Conservation (phyloP, 2,797 vertebrate genomes). For the Spheniscus humboldti region DNA sequence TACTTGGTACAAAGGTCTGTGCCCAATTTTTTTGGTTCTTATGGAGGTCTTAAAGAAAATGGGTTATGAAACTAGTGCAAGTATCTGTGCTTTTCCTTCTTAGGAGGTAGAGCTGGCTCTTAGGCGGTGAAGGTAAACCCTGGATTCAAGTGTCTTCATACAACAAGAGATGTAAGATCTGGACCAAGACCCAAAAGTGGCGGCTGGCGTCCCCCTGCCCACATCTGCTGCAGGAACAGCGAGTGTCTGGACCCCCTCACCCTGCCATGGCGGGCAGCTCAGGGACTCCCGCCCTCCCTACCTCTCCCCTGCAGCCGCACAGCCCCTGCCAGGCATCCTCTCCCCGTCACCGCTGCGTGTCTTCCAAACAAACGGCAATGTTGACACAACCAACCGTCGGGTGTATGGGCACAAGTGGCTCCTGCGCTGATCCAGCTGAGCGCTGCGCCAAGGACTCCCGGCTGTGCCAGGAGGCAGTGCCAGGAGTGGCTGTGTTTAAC, state of each 20-base stretch:
- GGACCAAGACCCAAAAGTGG: neutral
- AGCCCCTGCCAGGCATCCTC: neutral
- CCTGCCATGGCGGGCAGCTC: rapidly evolving
- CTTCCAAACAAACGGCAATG: neutral
- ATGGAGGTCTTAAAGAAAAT: neutral
- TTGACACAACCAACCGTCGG: neutral
- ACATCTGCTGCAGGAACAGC: rapidly evolving
- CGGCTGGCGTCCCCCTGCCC: neutral
- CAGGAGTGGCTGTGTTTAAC: neutral
- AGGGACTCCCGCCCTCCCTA: neutral
- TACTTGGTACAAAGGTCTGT: neutral
- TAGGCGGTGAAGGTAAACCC: neutral
- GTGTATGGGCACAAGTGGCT: neutral
- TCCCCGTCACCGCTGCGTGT: rapidly evolving
- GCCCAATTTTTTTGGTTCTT: neutral
- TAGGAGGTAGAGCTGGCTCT: neutral
- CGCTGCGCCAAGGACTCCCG: neutral
- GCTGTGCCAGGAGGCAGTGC: neutral
- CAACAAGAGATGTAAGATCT: neutral
- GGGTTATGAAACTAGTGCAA: neutral
- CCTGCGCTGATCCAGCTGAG: neutral
- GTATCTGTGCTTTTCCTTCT: neutral
- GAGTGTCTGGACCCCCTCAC: rapidly evolving
- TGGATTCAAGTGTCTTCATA: neutral
- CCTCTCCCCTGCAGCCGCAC: neutral